phyloP scores from a whole-genome alignment of 1,140 invertebrate genomes.

The Hycleus cichorii region DNA sequence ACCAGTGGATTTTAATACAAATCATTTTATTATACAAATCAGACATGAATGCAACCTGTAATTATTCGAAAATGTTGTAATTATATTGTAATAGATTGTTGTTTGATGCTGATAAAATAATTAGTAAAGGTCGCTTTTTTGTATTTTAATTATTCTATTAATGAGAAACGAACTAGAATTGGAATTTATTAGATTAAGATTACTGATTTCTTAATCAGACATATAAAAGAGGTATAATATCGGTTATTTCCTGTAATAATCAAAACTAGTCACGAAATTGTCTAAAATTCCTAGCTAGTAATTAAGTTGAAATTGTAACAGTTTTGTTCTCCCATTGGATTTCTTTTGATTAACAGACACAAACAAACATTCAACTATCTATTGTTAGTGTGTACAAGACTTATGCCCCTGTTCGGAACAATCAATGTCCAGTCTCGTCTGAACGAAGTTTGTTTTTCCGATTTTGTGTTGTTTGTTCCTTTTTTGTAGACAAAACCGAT shows the following conservation, averaged over 20 bases:
- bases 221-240: too few species aligned
- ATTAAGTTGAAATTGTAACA: too few species aligned
- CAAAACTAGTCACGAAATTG: too few species aligned
- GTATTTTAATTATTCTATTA: too few species aligned
- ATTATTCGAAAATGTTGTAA: constrained; percentile 13
- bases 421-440: constrained; percentile 30
- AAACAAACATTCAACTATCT: constrained; percentile 18
- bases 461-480: background rate
- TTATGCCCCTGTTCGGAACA: constrained; percentile 33
- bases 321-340: constrained; percentile 17
- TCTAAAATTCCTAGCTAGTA: too few species aligned
- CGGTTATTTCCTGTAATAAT: too few species aligned
- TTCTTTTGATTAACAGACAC: constrained; percentile 37
- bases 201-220: too few species aligned
- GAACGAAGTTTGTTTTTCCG: constrained; percentile 18
- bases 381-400: constrained; percentile 28
- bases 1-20: constrained; percentile 12
- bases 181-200: too few species aligned
- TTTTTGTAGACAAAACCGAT: constrained; percentile 21
- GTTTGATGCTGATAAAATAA: constrained; percentile 7
- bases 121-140: background rate
- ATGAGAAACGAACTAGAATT: too few species aligned
- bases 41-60: constrained; percentile 2
- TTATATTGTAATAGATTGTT: constrained; percentile 12
- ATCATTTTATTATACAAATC: constrained; percentile 16